These are phyloP conservation scores for Scaptomyza parva DNA, from an alignment of 2,888 invertebrate genomes.

Conservation along the genomic window DNA sequence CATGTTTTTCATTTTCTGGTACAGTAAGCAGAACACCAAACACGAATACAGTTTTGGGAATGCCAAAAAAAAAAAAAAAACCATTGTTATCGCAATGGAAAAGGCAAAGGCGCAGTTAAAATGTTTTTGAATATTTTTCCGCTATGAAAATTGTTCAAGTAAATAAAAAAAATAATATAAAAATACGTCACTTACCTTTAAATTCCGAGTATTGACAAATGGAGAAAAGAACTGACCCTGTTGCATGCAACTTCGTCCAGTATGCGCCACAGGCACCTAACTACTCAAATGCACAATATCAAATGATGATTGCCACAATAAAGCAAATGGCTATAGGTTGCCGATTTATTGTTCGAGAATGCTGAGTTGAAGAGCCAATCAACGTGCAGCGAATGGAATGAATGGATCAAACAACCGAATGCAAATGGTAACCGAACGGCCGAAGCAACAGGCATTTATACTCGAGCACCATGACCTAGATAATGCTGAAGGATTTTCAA, in stretches of 20 bases:
- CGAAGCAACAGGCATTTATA: slow-evolving; percentile 53
- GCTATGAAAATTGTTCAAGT: too few relatives aligned
- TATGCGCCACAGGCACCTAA: slow-evolving; percentile 10
- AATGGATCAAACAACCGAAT: slow-evolving; percentile 27
- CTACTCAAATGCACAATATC: slow-evolving; percentile 16
- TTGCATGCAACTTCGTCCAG: slow-evolving; percentile 14
- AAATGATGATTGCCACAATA: slow-evolving; percentile 10
- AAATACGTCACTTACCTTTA: slow-evolving; percentile 30
- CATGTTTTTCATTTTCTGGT: slow-evolving; percentile 7
- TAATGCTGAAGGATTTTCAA: slow-evolving; percentile 35
- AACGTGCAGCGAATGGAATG: slow-evolving; percentile 8
- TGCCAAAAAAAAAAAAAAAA: background rate
- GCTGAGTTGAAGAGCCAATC: slow-evolving; percentile 18
- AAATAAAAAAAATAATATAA: too few relatives aligned
- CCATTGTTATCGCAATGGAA: slow-evolving; percentile 14
- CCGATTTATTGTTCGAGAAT: slow-evolving; percentile 1
- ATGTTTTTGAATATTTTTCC: background rate
- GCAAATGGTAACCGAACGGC: slow-evolving; percentile 41
- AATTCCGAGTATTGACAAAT: slow-evolving; percentile 38
- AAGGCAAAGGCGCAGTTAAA: background rate
- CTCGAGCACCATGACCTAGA: slow-evolving; percentile 24
- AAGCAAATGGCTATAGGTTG: background rate
- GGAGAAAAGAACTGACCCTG: background rate
- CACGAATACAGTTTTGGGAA: background rate
- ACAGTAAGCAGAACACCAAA: background rate